Percentiles rank a stretch among this genome's conserved stretches.
Evolutionary conservation across 2,888 invertebrate species (phyloP).

Genomic region (Gortyna flavago): DNA sequence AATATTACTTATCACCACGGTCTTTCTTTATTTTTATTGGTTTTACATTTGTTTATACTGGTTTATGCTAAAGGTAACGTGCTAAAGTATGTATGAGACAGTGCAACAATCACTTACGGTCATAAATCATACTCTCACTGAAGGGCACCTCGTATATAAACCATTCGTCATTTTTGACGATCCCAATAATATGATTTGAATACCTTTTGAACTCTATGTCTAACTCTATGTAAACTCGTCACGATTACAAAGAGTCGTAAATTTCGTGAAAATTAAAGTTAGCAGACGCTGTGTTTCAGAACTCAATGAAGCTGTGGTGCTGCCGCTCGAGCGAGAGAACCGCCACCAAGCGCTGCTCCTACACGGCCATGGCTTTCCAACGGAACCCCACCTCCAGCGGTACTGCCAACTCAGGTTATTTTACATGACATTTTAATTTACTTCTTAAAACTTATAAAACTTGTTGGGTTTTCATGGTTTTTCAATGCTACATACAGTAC

Average conservation of each 20-base stretch:
- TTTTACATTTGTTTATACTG: too few species aligned
- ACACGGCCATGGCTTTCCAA: constrained; percentile 90
- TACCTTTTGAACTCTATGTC: too few species aligned
- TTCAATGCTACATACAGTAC: not conserved
- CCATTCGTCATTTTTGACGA: too few species aligned
- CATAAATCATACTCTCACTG: too few species aligned
- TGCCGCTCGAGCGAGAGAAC: constrained; percentile 71
- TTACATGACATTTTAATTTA: not conserved
- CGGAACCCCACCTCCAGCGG: constrained; percentile 85
- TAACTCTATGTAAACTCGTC: too few species aligned
- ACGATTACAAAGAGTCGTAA: not conserved
- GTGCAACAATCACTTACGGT: too few species aligned
- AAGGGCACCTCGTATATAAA: too few species aligned
- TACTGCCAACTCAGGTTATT: constrained; percentile 82
- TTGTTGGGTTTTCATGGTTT: not conserved
- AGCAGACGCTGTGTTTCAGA: constrained; percentile 84
- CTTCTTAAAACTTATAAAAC: not conserved
- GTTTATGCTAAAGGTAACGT: too few species aligned
- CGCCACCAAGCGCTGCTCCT: constrained; percentile 86
- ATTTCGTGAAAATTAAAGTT: constrained; percentile 44
- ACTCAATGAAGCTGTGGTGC: constrained; percentile 89
- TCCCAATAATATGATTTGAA: too few species aligned
- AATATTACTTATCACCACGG: too few species aligned
- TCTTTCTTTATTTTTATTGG: too few species aligned
- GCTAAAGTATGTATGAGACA: too few species aligned